Base-by-base conservation (phyloP, 2,888 invertebrate species). In the Cosmopolites sordidus region DNA sequence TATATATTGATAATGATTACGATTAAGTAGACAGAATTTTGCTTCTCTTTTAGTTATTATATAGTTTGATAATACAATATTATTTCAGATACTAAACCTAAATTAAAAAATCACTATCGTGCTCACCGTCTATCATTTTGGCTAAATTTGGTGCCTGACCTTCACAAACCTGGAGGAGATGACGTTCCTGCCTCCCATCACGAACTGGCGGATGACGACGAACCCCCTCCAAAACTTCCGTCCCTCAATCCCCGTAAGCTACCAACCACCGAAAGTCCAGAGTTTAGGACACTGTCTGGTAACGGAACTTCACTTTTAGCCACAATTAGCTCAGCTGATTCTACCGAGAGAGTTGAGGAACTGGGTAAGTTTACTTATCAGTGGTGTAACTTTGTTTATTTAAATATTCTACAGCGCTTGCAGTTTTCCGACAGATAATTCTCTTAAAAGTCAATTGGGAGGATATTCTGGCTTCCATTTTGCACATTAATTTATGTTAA, bases 61-160 rank as follows among this genome's bases (percentile, higher is more conserved):
- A n/a, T n/a, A n/a, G n/a, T n/a, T n/a, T n/a, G n/a, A n/a, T n/a
- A n/a, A n/a, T n/a, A n/a, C n/a, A n/a, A n/a, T n/a, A 42, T 16
- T 42, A 60, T 75, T 74, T 8, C 77, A 90, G 95, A 93, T 69
- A 87, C 87, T 43, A 92, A 95, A 71, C 88, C 93, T 0, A 91
- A 91, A 71, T 76, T 93, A 60, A 92, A 92, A 73, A 92, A 92
- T 66, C 95, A 95, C 76, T 96, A 95, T 76, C 83, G 95, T 60
- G 94, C 95, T 1, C 94, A 95, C 69, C 81, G 86, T 60, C 79
- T 96, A 48, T 94, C 95, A 1, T 92, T 96, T 73, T 97, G 97
- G 97, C 74, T 95, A 53, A 93, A 95, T 69, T 78, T 96, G 45
- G 92, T 97, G 53, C 96, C 96, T 27, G 94, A 95, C 69, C 79